Conservation (phyloP, 2,797 vertebrate species). For the Labroides dimidiatus region DNA sequence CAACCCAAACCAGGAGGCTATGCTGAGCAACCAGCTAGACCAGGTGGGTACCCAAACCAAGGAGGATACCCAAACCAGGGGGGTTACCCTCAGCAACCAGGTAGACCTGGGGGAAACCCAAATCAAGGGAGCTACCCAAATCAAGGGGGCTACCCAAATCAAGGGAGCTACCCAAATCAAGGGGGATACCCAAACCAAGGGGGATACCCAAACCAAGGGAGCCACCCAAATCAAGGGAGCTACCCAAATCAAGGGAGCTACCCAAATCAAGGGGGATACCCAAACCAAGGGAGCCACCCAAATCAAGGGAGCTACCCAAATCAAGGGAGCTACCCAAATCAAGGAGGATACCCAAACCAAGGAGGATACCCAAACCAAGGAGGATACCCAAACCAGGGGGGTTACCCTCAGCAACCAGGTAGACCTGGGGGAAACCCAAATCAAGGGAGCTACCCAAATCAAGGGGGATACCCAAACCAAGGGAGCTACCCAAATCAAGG, state of each 20-base stretch:
- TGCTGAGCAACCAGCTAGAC: too few relatives aligned
- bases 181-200: not conserved
- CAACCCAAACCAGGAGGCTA: constrained; percentile 12
- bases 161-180: constrained; percentile 16
- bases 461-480: not conserved
- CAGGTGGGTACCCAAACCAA: not conserved
- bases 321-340: not conserved
- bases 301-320: not conserved
- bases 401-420: not conserved
- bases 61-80: too few relatives aligned
- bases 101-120: constrained; percentile 8
- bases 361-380: constrained; percentile 1
- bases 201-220: not conserved
- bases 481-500: not conserved
- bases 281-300: not conserved
- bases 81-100: constrained; percentile 1
- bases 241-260: constrained; percentile 23
- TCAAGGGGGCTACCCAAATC: constrained; percentile 20
- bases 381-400: not conserved
- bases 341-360: not conserved
- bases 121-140: constrained; percentile 5
- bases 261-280: constrained; percentile 2
- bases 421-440: constrained; percentile 1
- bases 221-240: constrained; percentile 5
- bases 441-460: not conserved